Base-by-base conservation (phyloP, 2,888 invertebrate genomes). In the Cerceris ruficornis region DNA sequence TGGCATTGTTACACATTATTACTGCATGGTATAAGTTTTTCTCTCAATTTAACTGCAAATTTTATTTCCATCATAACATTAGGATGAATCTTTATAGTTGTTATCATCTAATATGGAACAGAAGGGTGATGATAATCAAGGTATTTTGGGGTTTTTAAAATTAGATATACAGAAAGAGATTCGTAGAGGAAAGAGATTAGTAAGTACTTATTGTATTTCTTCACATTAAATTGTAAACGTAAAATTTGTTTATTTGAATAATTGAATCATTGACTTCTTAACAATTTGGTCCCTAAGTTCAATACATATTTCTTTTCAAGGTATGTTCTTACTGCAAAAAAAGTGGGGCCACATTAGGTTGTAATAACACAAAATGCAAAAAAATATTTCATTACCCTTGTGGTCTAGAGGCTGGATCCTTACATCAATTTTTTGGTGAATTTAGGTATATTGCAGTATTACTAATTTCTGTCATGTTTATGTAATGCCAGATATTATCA, bases 301-400 rank as follows among this genome's bases (percentile, higher is more conserved):
- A 66, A 17, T 52, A 9, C 79, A 46, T 6, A 54, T 60, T 74
- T 67, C 9, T 55, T 75, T 93, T 93, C 0, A 92, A 97, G 96
- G 91, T 88, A 86, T 98, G 98, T 88, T 94, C 92, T 6, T 96
- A 94, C 89, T 98, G 97, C 88, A 92, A 92, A 14, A 92, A 93
- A 43, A 90, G 69, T 0, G 95, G 95, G 0, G 97, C 97, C 0
- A 96, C 95, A 0, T 93, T 97, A 0, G 95, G 96, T 0, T 98
- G 98, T 89, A 94, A 94, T n/a, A 91, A 94, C 0, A 77, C 85
- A 0, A 93, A 93, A 66, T 98, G 97, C 87, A 94, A 94, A 57
- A 94, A 93, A 66, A 94, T 94, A 58, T 98, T 97, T 90, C 98
- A 98, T 88, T 93, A 96, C 61, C 95, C 95, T 0, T 98, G 98